Evolutionary conservation across 2,113 vertebrate species (phyloP), one percentile per base, ranked within the genome.

Genomic region (rabbit (Oryctolagus cuniculus)): DNA sequence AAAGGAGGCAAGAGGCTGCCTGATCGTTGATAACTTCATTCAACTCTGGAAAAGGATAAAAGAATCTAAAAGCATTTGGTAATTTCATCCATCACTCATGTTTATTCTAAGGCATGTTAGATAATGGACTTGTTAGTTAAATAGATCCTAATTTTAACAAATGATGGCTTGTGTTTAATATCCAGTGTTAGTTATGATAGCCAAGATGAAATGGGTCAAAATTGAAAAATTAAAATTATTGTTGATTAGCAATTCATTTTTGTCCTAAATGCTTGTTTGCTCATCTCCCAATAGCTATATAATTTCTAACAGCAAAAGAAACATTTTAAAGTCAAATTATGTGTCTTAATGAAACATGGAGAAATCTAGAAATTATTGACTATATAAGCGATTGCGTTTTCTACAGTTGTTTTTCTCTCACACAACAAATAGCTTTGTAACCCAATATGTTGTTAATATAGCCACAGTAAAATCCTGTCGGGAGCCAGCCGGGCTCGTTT

Each of bases 401-500:
- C 86, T 58, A 80, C 95, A 94, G 82, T 92, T 95, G 86, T 92
- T 94, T 94, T 79, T 16, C 64, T 64, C 90, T 91, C n/a, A 38
- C 36, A 90, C 72, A 88, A 29, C 85, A 96, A 92, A 94, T 95
- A 94, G 86, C 27, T 34, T 67, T 90, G 94, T 91, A 96, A 96
- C 66, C 82, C 82, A 87, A 80, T 90, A 89, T 72, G 92, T 36
- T 85, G 81, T 94, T 96, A 88, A 82, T 77, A 75, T 73, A 78
- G 82, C 38, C 44, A 67, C 44, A 64, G 77, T 87, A 78, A 92
- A 91, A 77, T 79, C 78, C 80, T 4, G 17, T 22, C 31, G 90
- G 84, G 58, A 95, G 15, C 86, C 96, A 93, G 69, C 55, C 81
- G 80, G 63, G 85, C 79, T 90, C 51, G 0, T 51, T 66, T 63